Evolutionary conservation across 2,888 invertebrate species (phyloP), one percentile per base, ranked within the genome.

Genomic region (Prosopocoilus inquinatus): DNA sequence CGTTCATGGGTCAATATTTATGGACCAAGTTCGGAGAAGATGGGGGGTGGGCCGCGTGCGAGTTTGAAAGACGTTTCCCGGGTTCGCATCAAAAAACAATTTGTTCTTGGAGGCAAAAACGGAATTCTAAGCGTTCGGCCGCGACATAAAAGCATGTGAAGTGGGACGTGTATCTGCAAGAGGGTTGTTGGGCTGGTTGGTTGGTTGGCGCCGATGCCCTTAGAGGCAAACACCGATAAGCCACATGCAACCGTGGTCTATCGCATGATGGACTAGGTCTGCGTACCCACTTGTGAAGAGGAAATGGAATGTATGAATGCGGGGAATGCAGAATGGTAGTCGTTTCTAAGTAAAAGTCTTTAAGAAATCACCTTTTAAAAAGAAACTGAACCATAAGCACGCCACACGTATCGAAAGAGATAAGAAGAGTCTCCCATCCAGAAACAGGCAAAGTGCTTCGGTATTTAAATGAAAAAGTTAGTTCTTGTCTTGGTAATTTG

Each of bases 121-220:
- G 38, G 38, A 38, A 51, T 60, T 60, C 56, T 52, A 62, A 50
- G 36, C 58, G 58, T 56, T 60, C 54, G 54, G 52, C 47, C 59
- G 47, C 56, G 55, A 58, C 61, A 59, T 59, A 58, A 61, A n/a
- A 63, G 61, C 60, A 61, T 59, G 55, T 46, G 55, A 60, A 49
- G 62, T 57, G 60, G 60, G 53, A 38, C 38, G 38, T 38, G 38
- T 28, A 28, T 28, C 20, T 28, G 20, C 57, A 53, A 51, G 41
- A 53, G 56, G 58, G 58, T 49, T 46, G 12, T 16, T 43, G 11
- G 15, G 13, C 11, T 43, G 20, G 13, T 38, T 5, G n/a, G 43
- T 43, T 20, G 53, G 52, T 15, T 47, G 54, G 59, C 61, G 58
- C 56, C 59, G 53, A 35, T 9, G 35, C 46, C 60, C 56, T 55